Percentiles rank a stretch among this genome's conserved stretches.
phyloP scores from a whole-genome alignment of 2,888 invertebrate genomes.

The Matsumyia berberina region DNA sequence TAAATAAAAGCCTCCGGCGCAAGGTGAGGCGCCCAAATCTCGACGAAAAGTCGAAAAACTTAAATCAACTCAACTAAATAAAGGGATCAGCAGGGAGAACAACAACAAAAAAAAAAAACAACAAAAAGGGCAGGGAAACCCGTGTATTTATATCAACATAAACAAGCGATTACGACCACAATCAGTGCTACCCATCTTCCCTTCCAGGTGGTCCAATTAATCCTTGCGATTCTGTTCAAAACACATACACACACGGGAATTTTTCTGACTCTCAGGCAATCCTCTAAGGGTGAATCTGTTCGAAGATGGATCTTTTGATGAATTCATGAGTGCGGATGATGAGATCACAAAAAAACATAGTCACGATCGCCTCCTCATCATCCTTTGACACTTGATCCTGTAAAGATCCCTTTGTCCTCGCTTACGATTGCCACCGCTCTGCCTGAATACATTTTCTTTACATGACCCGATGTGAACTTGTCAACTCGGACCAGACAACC shows the following conservation, averaged over 20 bases:
- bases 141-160: constrained; percentile 73
- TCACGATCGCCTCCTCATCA: constrained; percentile 49
- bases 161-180: constrained; percentile 76
- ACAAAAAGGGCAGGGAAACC: constrained; percentile 58
- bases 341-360: constrained; percentile 48
- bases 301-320: constrained; percentile 54
- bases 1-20: constrained; percentile 15
- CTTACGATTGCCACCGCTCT: constrained; percentile 3
- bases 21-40: constrained; percentile 45
- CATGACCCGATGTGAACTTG: constrained; percentile 71
- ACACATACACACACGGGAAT: constrained; percentile 35
- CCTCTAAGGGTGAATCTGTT: constrained; percentile 55
- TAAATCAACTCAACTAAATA: constrained; percentile 26
- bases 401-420: constrained; percentile 41
- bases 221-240: constrained; percentile 71
- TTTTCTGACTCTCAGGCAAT: constrained; percentile 31
- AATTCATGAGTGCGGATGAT: constrained; percentile 50
- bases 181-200: constrained; percentile 76
- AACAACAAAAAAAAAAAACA: too few relatives aligned
- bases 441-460: constrained; percentile 6
- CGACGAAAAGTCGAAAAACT: constrained; percentile 22
- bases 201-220: constrained; percentile 76
- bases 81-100: constrained; percentile 31
- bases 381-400: constrained; percentile 71
- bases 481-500: constrained; percentile 43